A percentile compares a stretch with the other conserved stretches of the same genome.
These are phyloP conservation scores for Schizothorax lantsangensis DNA, from an alignment of 2,797 vertebrate species.

Conservation along the genomic window DNA sequence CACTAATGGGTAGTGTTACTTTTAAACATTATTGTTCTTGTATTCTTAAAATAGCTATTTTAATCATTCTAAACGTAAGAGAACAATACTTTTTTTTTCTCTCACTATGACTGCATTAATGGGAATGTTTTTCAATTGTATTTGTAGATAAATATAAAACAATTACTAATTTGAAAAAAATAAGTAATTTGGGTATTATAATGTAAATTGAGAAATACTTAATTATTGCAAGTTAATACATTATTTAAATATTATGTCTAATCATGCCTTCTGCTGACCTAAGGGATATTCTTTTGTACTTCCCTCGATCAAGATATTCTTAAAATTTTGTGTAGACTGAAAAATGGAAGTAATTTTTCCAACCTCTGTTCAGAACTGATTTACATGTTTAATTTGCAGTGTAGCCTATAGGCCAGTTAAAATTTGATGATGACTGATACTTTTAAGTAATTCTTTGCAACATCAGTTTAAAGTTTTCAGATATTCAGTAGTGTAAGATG, in stretches of 20 bases:
- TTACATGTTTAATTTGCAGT: not conserved
- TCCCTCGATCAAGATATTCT: not conserved
- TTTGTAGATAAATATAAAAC: not conserved
- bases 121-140: not conserved
- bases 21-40: not conserved
- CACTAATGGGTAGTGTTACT: not conserved
- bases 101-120: not conserved
- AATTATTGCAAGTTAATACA: not conserved
- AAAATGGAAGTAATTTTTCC: not conserved
- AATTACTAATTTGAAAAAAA: not conserved
- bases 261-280: not conserved
- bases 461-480: conserved; percentile 7
- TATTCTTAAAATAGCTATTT: not conserved
- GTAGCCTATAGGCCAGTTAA: not conserved
- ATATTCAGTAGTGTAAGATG: not conserved
- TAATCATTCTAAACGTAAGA: not conserved
- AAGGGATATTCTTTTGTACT: not conserved
- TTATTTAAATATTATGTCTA: not conserved
- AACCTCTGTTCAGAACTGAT: not conserved
- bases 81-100: not conserved
- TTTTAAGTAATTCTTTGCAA: not conserved
- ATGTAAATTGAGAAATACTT: not conserved
- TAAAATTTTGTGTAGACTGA: not conserved
- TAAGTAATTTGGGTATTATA: not conserved
- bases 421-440: not conserved